Conservation (phyloP, 1,140 invertebrate genomes). For the Diprion similis region DNA sequence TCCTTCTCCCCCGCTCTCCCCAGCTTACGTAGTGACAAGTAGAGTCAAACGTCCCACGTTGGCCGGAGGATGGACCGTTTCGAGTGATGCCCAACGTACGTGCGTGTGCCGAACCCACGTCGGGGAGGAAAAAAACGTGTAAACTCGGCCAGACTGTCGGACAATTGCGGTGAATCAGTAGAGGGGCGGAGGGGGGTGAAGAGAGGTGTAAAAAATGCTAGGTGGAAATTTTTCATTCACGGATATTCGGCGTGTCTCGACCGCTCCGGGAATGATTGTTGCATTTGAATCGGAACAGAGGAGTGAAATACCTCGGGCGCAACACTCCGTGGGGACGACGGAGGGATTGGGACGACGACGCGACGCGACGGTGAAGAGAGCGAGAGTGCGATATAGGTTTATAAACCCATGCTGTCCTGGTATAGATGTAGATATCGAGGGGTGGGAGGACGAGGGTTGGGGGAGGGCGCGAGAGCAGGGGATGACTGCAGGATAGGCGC, state of each 20-base stretch:
- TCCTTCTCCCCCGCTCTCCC: background rate
- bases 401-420: slow-evolving; percentile 24
- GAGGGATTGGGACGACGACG: background rate
- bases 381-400: slow-evolving; percentile 36
- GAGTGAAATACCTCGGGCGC: too few species aligned
- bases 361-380: slow-evolving; percentile 28
- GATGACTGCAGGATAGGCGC: slow-evolving; percentile 27
- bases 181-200: background rate
- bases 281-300: too few species aligned
- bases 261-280: background rate
- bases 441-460: background rate
- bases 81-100: too few species aligned
- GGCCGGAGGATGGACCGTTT: too few species aligned
- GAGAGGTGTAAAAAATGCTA: background rate
- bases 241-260: background rate
- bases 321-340: background rate
- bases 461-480: slow-evolving; percentile 7
- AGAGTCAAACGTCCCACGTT: background rate
- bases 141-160: too few species aligned
- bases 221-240: background rate
- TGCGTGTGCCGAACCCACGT: too few species aligned
- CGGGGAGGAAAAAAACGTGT: background rate
- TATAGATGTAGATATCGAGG: too few species aligned
- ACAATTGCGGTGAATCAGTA: background rate
- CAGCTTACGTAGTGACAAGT: background rate